Conservation (phyloP, 2,888 invertebrate genomes). For the Fragum fragum region DNA sequence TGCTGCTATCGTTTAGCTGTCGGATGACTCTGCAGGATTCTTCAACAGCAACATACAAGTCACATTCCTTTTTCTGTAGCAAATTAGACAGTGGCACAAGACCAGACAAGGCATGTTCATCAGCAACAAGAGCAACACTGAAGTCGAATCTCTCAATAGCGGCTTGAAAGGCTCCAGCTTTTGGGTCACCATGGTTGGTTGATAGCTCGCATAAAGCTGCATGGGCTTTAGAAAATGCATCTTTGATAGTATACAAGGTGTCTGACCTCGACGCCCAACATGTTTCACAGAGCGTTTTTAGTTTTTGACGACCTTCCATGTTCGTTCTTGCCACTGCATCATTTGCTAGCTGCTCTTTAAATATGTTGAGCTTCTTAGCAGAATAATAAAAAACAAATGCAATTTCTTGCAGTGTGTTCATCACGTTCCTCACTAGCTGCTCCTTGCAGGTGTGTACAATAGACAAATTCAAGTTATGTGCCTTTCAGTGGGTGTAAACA, state of each 20-base stretch:
- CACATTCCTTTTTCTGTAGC: slow-evolving; percentile 28
- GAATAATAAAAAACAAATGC: slow-evolving; percentile 47
- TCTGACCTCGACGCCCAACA: slow-evolving; percentile 37
- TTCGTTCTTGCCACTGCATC: neutral
- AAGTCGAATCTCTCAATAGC: slow-evolving; percentile 31
- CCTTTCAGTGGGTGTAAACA: slow-evolving; percentile 58
- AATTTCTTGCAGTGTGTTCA: slow-evolving; percentile 35
- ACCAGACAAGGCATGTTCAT: slow-evolving; percentile 37
- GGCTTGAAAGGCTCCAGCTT: slow-evolving; percentile 19
- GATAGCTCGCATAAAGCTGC: neutral
- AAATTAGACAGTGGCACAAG: slow-evolving; percentile 29
- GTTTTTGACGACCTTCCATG: slow-evolving; percentile 24
- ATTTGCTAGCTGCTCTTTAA: slow-evolving; percentile 15
- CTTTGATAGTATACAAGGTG: slow-evolving; percentile 22
- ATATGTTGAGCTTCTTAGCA: slow-evolving; percentile 35
- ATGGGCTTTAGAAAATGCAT: neutral
- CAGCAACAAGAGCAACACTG: slow-evolving; percentile 36
- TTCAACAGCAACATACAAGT: neutral
- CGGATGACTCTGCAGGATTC: too few species aligned
- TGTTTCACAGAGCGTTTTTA: slow-evolving; percentile 40
- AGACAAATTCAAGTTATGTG: slow-evolving; percentile 41
- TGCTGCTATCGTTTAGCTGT: too few species aligned
- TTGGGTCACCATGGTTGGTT: slow-evolving; percentile 11
- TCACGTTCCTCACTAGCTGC: slow-evolving; percentile 27
- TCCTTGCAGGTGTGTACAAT: slow-evolving; percentile 39